phyloP scores from a whole-genome alignment of 2,113 vertebrate genomes.

The Rousettus leschenaultii region DNA sequence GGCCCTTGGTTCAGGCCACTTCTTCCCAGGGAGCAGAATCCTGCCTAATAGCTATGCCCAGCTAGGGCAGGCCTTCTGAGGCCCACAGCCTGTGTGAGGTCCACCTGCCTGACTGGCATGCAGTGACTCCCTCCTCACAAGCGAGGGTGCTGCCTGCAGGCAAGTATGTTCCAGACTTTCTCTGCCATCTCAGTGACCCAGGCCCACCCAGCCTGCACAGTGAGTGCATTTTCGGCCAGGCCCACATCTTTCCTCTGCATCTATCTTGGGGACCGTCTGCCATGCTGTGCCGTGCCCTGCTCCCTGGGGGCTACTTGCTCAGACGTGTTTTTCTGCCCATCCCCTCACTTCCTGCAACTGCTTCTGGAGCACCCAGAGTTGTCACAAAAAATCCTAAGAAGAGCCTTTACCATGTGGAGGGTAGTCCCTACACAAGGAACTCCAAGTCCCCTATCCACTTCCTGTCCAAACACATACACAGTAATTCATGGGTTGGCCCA shows the following conservation, averaged over 20 bases:
- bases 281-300: not conserved
- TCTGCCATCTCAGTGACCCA: not conserved
- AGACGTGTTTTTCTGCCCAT: not conserved
- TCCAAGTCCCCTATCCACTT: not conserved
- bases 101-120: too few species aligned
- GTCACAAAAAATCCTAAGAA: not conserved
- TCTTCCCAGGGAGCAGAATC: not conserved
- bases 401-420: not conserved
- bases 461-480: not conserved
- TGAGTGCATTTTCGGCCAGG: not conserved
- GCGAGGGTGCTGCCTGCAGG: not conserved
- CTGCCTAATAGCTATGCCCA: not conserved
- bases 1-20: not conserved
- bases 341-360: not conserved
- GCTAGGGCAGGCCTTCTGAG: not conserved
- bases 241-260: not conserved
- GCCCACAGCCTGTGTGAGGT: not conserved
- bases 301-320: not conserved
- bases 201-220: not conserved
- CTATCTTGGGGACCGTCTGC: not conserved
- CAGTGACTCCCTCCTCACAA: not conserved
- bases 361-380: not conserved
- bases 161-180: not conserved
- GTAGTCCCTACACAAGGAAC: not conserved
- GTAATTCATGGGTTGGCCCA: not conserved